These are phyloP conservation scores for Amphilophus citrinellus DNA, from an alignment of 2,113 vertebrate genomes.

Conservation along the genomic window DNA sequence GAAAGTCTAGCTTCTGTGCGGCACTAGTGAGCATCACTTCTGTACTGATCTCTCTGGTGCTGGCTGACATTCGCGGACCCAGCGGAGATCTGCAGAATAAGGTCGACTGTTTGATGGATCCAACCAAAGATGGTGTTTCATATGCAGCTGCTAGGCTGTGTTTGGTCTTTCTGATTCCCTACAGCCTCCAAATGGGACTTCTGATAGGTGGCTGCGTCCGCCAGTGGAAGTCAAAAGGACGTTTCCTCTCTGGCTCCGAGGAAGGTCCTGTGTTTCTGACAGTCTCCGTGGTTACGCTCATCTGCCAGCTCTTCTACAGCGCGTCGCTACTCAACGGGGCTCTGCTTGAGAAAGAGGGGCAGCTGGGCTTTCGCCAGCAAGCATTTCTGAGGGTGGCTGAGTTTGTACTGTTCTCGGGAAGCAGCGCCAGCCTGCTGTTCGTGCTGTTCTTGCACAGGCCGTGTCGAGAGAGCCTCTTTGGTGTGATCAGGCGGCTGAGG, in stretches of 20 bases:
- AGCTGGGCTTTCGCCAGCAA: constrained; percentile 32
- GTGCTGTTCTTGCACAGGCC: constrained; percentile 76
- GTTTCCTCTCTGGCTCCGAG: constrained; percentile 48
- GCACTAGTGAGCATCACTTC: constrained; percentile 60
- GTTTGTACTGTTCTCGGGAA: constrained; percentile 81
- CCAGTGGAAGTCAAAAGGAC: constrained; percentile 40
- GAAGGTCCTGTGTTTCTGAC: constrained; percentile 39
- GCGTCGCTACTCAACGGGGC: constrained; percentile 72
- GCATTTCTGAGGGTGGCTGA: constrained; percentile 81
- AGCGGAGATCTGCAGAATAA: background rate
- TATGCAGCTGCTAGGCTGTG: constrained; percentile 81
- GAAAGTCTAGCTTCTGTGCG: constrained; percentile 33
- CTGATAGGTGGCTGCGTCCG: constrained; percentile 52
- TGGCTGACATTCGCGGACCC: constrained; percentile 74
- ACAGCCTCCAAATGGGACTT: constrained; percentile 66
- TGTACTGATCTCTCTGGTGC: constrained; percentile 66
- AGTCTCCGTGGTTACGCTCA: constrained; percentile 24
- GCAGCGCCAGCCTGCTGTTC: constrained; percentile 73
- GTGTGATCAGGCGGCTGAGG: constrained; percentile 49
- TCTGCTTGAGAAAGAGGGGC: constrained; percentile 1
- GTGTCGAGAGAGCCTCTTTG: constrained; percentile 62
- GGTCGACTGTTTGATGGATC: constrained; percentile 79
- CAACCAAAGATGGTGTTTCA: constrained; percentile 49
- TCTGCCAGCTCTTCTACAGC: constrained; percentile 79
- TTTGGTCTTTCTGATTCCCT: constrained; percentile 78